Evolutionary conservation across 2,888 invertebrate species (phyloP), one percentile per base, ranked within the genome.

Genomic region (Exephanes ischioxanthus): DNA sequence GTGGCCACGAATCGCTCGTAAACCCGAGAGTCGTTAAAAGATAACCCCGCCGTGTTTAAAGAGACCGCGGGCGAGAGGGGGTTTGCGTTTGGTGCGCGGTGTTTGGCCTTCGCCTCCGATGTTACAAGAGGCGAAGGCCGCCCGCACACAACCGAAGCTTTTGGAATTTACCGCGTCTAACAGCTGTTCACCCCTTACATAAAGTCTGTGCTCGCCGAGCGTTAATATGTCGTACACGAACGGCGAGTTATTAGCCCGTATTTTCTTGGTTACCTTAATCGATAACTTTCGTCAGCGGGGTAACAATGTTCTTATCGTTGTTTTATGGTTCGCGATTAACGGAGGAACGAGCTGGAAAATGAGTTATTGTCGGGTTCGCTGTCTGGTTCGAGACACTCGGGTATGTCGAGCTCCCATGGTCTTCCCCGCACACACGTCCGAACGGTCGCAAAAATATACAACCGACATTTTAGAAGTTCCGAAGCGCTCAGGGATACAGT

Each of bases 21-120:
- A 90, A 90, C 83, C 84, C 82, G 82, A 73, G 76, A 80, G 87
- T 90, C 90, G 90, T 90, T 90, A 90, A 90, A 89, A 87, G 88
- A 89, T 88, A 89, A 88, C 86, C 86, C 80, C 87, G 85, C 83
- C 72, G 82, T 84, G 83, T 84, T 84, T 86, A 84, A 85, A 87
- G 86, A 77, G 80, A 83, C 85, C 83, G 83, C 83, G 78, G 78
- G 14, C 45, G 14, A 45, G 45, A 3, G 45, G 45, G 78, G 37
- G 66, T 41, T 66, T 67, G 80, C 61, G 67, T 80, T 73, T 80
- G 55, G 73, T 67, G 55, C 80, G 53, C 73, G 80, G 66, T 41
- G 45, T 73, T 73, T 67, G 51, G 37, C 55, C 48, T 48, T 70
- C 63, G 75, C 48, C 70, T 55, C 73, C 33, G 33, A 61, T 41